Evolutionary conservation across 2,888 invertebrate species (phyloP).

Genomic region (Agrotis ipsilon): DNA sequence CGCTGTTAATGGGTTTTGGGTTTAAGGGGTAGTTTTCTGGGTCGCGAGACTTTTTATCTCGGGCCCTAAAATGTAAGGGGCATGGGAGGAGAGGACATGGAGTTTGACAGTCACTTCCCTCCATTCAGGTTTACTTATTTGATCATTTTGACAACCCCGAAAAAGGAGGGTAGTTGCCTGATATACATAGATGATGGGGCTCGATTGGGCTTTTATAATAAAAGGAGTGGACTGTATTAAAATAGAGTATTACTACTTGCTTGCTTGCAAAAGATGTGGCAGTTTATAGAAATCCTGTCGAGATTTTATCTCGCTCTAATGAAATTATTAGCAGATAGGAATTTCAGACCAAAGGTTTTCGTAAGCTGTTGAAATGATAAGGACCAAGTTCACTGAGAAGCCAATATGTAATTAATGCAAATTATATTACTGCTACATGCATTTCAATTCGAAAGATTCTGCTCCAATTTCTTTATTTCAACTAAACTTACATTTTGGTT

Average conservation of each 20-base stretch:
- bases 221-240: background rate
- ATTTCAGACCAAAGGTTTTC: background rate
- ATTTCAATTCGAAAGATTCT: constrained; percentile 32
- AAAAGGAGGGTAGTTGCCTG: background rate
- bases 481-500: too few species aligned
- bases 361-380: constrained; percentile 1
- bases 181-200: background rate
- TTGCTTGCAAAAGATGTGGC: background rate
- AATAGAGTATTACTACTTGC: background rate
- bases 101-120: too few species aligned
- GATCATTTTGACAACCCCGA: too few species aligned
- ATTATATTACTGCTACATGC: constrained; percentile 35
- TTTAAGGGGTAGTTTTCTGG: background rate
- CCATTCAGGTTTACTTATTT: too few species aligned
- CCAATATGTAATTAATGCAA: constrained; percentile 31
- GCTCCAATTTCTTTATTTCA: constrained; percentile 5
- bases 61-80: too few species aligned
- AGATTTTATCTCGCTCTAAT: background rate
- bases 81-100: too few species aligned
- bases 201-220: background rate
- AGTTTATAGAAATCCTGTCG: background rate
- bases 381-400: background rate
- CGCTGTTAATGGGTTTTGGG: constrained; percentile 21
- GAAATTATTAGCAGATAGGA: background rate
- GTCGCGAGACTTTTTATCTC: background rate